These are phyloP conservation scores for Macrophya alboannulata DNA, from an alignment of 2,888 invertebrate genomes.

Conservation along the genomic window DNA sequence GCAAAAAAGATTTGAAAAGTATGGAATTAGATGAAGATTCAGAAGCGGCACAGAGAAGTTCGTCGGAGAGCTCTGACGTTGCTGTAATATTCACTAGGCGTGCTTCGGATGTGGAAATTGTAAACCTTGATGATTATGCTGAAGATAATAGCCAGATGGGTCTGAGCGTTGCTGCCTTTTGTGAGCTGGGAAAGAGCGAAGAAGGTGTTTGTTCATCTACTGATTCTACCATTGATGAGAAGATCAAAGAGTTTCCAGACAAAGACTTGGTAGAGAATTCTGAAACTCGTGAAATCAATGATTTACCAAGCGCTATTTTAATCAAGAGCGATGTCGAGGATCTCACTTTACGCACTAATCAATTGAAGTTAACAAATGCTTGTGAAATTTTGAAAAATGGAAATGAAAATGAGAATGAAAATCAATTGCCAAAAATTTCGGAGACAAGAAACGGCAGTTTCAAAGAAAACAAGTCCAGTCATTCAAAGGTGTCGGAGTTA, in stretches of 20 bases:
- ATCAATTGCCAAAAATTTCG: background rate
- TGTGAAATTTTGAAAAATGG: background rate
- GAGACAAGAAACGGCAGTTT: background rate
- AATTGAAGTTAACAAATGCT: background rate
- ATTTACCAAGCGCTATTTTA: background rate
- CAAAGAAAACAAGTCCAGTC: background rate
- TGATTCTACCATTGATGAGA: background rate
- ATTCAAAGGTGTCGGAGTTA: background rate
- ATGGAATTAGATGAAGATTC: background rate
- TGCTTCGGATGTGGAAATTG: slow-evolving; percentile 10
- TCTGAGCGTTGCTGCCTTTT: background rate
- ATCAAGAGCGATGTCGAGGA: background rate
- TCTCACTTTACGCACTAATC: background rate
- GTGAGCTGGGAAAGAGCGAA: background rate
- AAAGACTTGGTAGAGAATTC: background rate
- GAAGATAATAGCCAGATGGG: background rate
- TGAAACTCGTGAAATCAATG: background rate
- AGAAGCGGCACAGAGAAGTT: background rate
- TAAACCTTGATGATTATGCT: slow-evolving; percentile 24
- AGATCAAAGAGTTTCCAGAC: background rate
- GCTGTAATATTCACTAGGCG: slow-evolving; percentile 25
- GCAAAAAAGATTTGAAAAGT: background rate
- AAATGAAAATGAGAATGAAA: background rate
- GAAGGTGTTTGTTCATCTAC: background rate
- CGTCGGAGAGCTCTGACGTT: slow-evolving; percentile 20